A percentile compares a stretch with the other conserved stretches of the same genome.
phyloP scores from a whole-genome alignment of 2,113 vertebrate genomes.

The Campylorhamphus procurvoides region DNA sequence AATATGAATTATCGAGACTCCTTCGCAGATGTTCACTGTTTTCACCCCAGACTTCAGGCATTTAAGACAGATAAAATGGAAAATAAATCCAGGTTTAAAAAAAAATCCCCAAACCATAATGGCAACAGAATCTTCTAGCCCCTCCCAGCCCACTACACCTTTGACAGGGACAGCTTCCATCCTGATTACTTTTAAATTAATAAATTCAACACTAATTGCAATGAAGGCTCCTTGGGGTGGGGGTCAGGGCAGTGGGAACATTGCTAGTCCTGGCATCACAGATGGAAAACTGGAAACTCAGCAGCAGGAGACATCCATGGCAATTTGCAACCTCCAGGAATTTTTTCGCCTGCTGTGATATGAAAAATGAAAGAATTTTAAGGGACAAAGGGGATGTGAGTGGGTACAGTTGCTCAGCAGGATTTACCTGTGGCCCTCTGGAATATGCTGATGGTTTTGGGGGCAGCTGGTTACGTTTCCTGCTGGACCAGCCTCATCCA shows the following conservation, averaged over 20 bases:
- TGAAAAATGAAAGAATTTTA: not conserved
- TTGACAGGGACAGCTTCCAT: not conserved
- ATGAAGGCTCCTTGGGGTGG: not conserved
- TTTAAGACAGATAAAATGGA: not conserved
- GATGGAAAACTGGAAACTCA: not conserved
- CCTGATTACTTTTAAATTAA: not conserved
- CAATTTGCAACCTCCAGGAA: not conserved
- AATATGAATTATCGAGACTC: not conserved
- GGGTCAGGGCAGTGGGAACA: not conserved
- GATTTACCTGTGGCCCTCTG: not conserved
- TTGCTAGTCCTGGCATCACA: fast-evolving
- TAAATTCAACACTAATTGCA: not conserved
- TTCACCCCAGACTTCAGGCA: not conserved
- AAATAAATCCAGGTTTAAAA: not conserved
- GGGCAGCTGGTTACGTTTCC: not conserved
- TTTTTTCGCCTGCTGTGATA: not conserved
- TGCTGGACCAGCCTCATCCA: not conserved
- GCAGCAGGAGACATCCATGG: not conserved
- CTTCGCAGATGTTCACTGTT: not conserved
- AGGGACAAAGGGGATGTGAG: no score
- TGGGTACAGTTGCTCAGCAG: not conserved
- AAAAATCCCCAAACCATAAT: not conserved
- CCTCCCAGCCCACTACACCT: not conserved
- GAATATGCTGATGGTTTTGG: not conserved
- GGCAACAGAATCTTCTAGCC: not conserved